These are phyloP conservation scores for Nixonia krombeini DNA, from an alignment of 1,140 invertebrate species.

Conservation along the genomic window DNA sequence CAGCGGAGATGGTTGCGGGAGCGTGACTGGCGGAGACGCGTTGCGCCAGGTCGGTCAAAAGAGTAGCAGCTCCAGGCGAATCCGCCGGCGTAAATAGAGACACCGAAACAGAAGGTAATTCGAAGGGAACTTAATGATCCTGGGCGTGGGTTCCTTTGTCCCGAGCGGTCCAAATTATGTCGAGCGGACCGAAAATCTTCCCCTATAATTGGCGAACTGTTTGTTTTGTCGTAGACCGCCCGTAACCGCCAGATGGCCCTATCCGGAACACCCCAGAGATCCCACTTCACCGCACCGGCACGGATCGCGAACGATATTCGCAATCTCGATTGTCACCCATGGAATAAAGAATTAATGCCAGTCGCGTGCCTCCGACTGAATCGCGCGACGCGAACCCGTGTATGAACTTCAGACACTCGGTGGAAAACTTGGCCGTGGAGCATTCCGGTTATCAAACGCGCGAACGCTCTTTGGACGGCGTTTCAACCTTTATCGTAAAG, in stretches of 20 bases:
- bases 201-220: conserved; percentile 63
- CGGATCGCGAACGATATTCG: no score
- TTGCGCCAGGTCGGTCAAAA: conserved; percentile 7
- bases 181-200: conserved; percentile 53
- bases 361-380: background rate
- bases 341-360: background rate
- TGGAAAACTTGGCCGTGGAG: no score
- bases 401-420: background rate
- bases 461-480: no score
- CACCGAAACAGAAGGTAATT: conserved; percentile 45
- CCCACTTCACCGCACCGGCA: no score
- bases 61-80: conserved; percentile 18
- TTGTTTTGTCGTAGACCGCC: conserved; percentile 60
- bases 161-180: conserved; percentile 59
- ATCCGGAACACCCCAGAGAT: conserved; percentile 2
- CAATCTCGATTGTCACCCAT: no score
- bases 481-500: background rate
- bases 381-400: no score
- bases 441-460: no score
- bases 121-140: conserved; percentile 49
- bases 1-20: no score
- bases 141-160: conserved; percentile 61
- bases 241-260: conserved; percentile 37
- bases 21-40: no score
- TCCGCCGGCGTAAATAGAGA: conserved; percentile 51